These are phyloP conservation scores for Eristalis intricaria DNA, from an alignment of 2,888 invertebrate genomes.

Conservation along the genomic window DNA sequence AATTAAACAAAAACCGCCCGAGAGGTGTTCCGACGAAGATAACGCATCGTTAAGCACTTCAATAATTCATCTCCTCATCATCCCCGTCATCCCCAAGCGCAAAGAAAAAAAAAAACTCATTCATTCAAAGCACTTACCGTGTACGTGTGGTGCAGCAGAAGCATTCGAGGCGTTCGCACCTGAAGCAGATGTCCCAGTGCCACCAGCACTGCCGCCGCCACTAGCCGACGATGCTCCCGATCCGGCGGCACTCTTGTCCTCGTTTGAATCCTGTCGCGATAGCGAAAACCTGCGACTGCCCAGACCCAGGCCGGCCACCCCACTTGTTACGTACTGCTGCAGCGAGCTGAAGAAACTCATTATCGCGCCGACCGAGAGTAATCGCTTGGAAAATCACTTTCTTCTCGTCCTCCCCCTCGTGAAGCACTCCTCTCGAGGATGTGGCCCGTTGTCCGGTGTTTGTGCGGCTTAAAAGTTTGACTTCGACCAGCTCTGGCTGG, in stretches of 20 bases:
- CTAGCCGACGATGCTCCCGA: slow-evolving; percentile 47
- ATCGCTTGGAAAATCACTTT: slow-evolving; percentile 69
- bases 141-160: slow-evolving; percentile 60
- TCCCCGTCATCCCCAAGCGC: not conserved
- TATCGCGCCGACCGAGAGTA: slow-evolving; percentile 64
- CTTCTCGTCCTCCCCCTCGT: slow-evolving; percentile 25
- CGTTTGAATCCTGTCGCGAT: slow-evolving; percentile 86
- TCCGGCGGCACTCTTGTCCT: slow-evolving; percentile 76
- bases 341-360: slow-evolving; percentile 94
- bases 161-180: slow-evolving; percentile 58
- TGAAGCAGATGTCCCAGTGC: slow-evolving; percentile 51
- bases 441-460: not conserved
- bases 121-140: slow-evolving; percentile 51
- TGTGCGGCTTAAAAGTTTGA: slow-evolving; percentile 30
- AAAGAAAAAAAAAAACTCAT: not conserved
- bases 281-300: slow-evolving; percentile 89
- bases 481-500: slow-evolving; percentile 16
- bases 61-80: slow-evolving; percentile 43
- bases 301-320: slow-evolving; percentile 90
- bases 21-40: not conserved
- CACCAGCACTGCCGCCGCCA: slow-evolving; percentile 47
- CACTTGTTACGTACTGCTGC: slow-evolving; percentile 93
- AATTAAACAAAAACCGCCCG: slow-evolving; percentile 40
- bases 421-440: not conserved
- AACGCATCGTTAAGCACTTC: slow-evolving; percentile 30